Evolutionary conservation across 2,797 vertebrate genomes (phyloP).

Genomic region (Gymnocypris eckloni): DNA sequence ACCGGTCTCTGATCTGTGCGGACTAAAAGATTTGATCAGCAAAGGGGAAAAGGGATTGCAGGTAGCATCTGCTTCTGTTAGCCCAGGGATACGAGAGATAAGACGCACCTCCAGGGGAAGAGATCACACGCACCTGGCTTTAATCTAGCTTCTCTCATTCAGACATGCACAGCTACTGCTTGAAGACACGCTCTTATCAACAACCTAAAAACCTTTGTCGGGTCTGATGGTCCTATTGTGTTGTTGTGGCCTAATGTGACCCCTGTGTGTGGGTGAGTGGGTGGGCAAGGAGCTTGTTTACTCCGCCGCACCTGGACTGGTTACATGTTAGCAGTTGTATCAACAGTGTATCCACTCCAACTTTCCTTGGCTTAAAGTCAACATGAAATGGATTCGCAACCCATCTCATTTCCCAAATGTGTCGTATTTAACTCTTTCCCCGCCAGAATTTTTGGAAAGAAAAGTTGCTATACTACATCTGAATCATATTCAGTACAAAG

Average conservation of each 20-base stretch:
- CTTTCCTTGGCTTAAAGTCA: constrained; percentile 26
- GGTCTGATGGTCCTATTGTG: constrained; percentile 55
- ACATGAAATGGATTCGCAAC: background rate
- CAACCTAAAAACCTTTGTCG: constrained; percentile 39
- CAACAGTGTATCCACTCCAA: constrained; percentile 25
- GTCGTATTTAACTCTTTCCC: background rate
- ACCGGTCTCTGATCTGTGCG: constrained; percentile 27
- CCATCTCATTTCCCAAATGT: background rate
- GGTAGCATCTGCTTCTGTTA: constrained; percentile 51
- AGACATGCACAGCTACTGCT: constrained; percentile 33
- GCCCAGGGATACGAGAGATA: constrained; percentile 48
- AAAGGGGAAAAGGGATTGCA: constrained; percentile 6
- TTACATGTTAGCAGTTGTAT: constrained; percentile 48
- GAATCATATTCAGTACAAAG: too few relatives aligned
- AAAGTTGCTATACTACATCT: too few relatives aligned
- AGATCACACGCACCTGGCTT: constrained; percentile 37
- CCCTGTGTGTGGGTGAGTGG: constrained; percentile 32
- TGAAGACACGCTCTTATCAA: constrained; percentile 58
- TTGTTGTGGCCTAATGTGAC: constrained; percentile 55
- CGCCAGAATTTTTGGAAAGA: background rate
- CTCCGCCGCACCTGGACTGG: constrained; percentile 47
- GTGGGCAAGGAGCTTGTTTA: constrained; percentile 28
- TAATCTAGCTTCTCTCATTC: constrained; percentile 42
- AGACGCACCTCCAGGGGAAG: constrained; percentile 30
- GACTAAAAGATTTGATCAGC: constrained; percentile 37